A percentile compares a stretch with the other conserved stretches of the same genome.
Conservation (phyloP, 2,888 invertebrate genomes). For the Harpagoxenus sublaevis region DNA sequence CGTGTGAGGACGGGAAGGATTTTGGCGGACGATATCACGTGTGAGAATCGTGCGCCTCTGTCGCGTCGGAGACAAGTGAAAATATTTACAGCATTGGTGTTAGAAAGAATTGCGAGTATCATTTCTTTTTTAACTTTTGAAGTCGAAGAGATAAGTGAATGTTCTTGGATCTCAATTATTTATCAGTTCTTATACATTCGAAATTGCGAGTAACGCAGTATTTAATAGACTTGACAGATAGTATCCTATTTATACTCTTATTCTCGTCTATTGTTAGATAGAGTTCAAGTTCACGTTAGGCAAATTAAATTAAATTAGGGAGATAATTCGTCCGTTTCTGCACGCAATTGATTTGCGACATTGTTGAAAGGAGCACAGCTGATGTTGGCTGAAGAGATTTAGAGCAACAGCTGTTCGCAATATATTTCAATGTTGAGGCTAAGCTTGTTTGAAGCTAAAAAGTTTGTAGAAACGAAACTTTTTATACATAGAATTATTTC, state of each 20-base stretch:
- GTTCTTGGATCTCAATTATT: not conserved
- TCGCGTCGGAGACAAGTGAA: not conserved
- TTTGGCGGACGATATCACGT: not conserved
- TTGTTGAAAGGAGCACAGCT: not conserved
- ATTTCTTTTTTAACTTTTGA: not conserved
- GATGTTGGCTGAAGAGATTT: slow-evolving; percentile 18
- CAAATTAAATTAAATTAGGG: slow-evolving; percentile 23
- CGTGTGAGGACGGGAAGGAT: not conserved
- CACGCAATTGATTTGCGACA: not conserved
- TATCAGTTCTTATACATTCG: not conserved
- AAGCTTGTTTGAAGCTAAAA: not conserved
- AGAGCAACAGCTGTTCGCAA: slow-evolving; percentile 15
- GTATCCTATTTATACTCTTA: not conserved
- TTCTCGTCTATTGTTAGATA: not conserved
- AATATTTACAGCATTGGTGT: not conserved
- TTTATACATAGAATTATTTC: slow-evolving; percentile 18
- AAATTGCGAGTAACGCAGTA: not conserved
- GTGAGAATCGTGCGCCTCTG: not conserved
- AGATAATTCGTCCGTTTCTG: not conserved
- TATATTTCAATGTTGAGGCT: not conserved
- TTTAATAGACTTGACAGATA: not conserved
- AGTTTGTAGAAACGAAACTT: not conserved
- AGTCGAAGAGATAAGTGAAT: not conserved
- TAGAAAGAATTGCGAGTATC: not conserved
- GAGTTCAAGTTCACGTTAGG: not conserved